Evolutionary conservation across 2,797 vertebrate genomes (phyloP).

Genomic region (Sebastes glaucus): DNA sequence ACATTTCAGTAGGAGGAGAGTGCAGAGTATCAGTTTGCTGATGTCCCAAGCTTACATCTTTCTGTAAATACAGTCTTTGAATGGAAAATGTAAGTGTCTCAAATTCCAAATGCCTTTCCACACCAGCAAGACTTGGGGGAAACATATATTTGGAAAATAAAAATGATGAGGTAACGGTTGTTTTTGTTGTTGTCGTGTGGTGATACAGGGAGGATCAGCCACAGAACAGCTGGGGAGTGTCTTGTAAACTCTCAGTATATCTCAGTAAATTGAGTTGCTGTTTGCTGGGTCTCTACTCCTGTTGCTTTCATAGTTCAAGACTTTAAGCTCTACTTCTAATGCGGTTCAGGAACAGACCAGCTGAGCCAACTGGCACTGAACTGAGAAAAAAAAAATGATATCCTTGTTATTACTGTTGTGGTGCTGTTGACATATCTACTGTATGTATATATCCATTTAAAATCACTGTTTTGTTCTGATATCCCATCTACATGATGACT

Average conservation of each 20-base stretch:
- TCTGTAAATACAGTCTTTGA: neutral
- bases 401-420: neutral
- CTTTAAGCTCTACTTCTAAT: neutral
- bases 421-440: neutral
- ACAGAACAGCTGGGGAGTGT: constrained; percentile 15
- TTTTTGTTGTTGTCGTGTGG: neutral
- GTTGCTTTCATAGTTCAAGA: constrained; percentile 13
- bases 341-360: neutral
- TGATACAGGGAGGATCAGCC: neutral
- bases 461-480: neutral
- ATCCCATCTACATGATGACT: neutral
- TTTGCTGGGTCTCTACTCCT: neutral
- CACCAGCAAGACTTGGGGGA: neutral
- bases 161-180: neutral
- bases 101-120: neutral
- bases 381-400: neutral
- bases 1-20: neutral
- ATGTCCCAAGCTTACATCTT: neutral
- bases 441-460: neutral
- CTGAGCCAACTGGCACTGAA: neutral
- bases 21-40: neutral
- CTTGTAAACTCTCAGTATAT: neutral
- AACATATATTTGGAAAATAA: neutral
- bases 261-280: neutral
- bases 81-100: neutral